Base-by-base conservation (phyloP, 2,797 vertebrate genomes). In the Macropodus opercularis region DNA sequence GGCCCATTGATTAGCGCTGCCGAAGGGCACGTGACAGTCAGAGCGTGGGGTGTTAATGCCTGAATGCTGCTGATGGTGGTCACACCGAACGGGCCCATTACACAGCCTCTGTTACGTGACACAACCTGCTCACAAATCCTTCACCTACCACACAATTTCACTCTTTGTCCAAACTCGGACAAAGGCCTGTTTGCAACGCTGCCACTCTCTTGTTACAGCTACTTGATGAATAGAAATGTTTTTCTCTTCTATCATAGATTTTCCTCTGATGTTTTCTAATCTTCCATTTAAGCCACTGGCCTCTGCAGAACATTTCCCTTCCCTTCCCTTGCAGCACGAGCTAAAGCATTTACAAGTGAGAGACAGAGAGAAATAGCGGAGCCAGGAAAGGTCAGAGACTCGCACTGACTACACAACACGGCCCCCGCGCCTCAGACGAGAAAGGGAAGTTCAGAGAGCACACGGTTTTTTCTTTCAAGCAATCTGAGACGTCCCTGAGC, bases 31-130 rank as follows among this genome's bases (percentile, higher is more conserved):
- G 75, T 63, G 72, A 63, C 52, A 64, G 47, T 49, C 66, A 46
- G 67, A 67, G 69, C 54, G 67, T 23, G 10, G 22, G 51, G 55
- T 29, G 53, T 75, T 81, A 77, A 75, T 68, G 64, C 54, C 34
- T 18, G 31, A 75, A 56, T 77, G 58, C n/a, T 72, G 75, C 69
- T 70, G 51, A 69, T 75, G 56, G 40, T 43, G 53, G 50, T 75
- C 42, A 21, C 34, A 57, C 49, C 18, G 81, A 76, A 81, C 63
- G 35, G 62, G 36, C 27, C 69, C 68, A 77, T 83, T 80, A 85
- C 63, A 12, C 51, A 60, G 59, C 40, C 40, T 55, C 17, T 5
- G 55, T 76, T 79, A 65, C 50, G 11, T 17, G 63, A 73, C 57
- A 51, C 15, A 3, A 36, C 11, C 36, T 4, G 38, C 22, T 42